These are phyloP conservation scores for Oegoconia quadripuncta DNA, from an alignment of 2,888 invertebrate species.

Conservation along the genomic window DNA sequence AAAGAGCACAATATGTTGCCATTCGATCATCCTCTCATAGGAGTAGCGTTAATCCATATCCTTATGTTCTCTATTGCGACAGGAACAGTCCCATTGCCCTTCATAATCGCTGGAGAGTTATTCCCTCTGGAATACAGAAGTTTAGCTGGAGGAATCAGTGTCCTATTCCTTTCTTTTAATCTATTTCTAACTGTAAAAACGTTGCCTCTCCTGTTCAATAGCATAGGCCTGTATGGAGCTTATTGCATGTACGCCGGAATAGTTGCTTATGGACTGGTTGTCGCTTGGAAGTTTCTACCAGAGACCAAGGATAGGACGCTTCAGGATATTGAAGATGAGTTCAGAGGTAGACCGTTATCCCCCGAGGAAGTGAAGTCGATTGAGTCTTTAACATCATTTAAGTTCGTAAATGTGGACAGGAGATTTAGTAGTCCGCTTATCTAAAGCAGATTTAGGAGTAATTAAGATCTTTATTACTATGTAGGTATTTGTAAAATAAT, in stretches of 20 bases:
- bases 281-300: constrained; percentile 47
- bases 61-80: constrained; percentile 76
- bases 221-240: constrained; percentile 44
- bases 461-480: background rate
- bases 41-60: constrained; percentile 43
- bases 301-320: constrained; percentile 63
- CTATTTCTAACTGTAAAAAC: constrained; percentile 56
- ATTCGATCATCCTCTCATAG: constrained; percentile 41
- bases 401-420: constrained; percentile 30
- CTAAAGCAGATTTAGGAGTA: constrained; percentile 14
- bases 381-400: constrained; percentile 35
- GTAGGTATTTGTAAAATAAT: too few relatives aligned
- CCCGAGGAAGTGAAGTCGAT: constrained; percentile 39
- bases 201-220: constrained; percentile 40
- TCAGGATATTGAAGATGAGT: constrained; percentile 63
- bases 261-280: constrained; percentile 41
- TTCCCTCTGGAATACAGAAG: constrained; percentile 81
- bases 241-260: constrained; percentile 44
- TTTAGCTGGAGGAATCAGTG: constrained; percentile 68
- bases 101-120: constrained; percentile 84
- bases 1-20: constrained; percentile 33
- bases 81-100: constrained; percentile 82
- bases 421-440: constrained; percentile 37
- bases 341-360: constrained; percentile 43
- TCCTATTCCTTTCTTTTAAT: constrained; percentile 47